Conservation (phyloP, 2,888 invertebrate genomes). For the Oscheius myriophilus region DNA sequence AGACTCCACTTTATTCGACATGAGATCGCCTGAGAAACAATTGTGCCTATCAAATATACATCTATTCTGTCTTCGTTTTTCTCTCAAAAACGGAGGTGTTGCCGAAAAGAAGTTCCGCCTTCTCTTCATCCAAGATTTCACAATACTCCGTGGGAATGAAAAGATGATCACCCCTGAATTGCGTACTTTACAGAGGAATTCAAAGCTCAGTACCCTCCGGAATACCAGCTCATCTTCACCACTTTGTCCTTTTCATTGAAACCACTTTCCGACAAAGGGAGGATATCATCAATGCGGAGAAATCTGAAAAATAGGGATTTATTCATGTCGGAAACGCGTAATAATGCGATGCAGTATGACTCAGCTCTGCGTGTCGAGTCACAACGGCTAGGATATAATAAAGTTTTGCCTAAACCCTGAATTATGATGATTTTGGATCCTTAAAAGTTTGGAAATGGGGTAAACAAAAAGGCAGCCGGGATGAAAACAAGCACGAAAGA, state of each 20-base stretch:
- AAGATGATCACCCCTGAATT: conserved; percentile 35
- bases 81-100: conserved; percentile 34
- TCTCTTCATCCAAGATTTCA: conserved; percentile 46
- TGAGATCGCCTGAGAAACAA: too few species aligned
- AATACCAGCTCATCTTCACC: conserved; percentile 38
- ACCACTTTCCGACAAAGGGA: conserved; percentile 38
- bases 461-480: too few species aligned
- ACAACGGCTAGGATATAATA: too few species aligned
- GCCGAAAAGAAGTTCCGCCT: conserved; percentile 48
- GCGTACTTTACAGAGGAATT: neutral
- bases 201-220: conserved; percentile 20
- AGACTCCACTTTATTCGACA: too few species aligned
- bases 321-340: too few species aligned
- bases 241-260: conserved; percentile 30
- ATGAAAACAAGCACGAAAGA: too few species aligned
- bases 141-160: conserved; percentile 42
- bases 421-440: too few species aligned
- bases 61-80: conserved; percentile 5
- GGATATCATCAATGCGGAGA: conserved; percentile 34
- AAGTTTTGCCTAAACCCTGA: too few species aligned
- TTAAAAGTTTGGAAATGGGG: too few species aligned
- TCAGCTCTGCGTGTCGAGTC: too few species aligned
- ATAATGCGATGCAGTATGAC: too few species aligned
- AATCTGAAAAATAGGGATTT: conserved; percentile 19
- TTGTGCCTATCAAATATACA: too few species aligned